Percentiles rank a stretch among this genome's conserved stretches.
These are phyloP conservation scores for Tadarida brasiliensis DNA, from an alignment of 2,797 vertebrate species.

Conservation along the genomic window DNA sequence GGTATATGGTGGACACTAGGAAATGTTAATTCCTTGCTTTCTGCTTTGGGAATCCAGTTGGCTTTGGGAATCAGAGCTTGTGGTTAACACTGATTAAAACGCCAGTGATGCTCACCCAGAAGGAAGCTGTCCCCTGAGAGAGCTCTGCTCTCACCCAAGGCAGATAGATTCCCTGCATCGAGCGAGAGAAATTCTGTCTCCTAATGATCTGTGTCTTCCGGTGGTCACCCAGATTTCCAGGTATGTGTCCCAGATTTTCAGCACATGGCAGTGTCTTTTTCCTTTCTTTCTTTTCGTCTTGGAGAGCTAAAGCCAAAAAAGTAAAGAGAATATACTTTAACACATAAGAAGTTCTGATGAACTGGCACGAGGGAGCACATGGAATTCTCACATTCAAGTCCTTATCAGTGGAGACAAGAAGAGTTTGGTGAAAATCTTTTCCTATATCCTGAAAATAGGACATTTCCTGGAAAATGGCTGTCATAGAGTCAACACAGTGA, in stretches of 20 bases:
- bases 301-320: not conserved
- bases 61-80: not conserved
- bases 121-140: not conserved
- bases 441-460: not conserved
- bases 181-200: not conserved
- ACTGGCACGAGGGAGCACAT: not conserved
- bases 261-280: not conserved
- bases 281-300: not conserved
- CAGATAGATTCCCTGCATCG: not conserved
- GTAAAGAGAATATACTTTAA: constrained; percentile 17
- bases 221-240: constrained; percentile 32
- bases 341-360: not conserved
- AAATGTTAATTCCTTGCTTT: not conserved
- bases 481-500: not conserved
- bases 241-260: constrained; percentile 65
- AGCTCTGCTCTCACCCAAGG: not conserved
- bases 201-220: not conserved
- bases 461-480: constrained; percentile 40
- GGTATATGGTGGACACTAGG: not conserved
- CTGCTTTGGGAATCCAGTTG: not conserved
- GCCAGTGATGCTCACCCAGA: not conserved
- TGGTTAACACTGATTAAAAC: not conserved
- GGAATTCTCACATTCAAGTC: constrained; percentile 34
- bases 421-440: constrained; percentile 22
- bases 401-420: not conserved